Conservation (phyloP, 2,113 vertebrate genomes). For the Nothocercus julius region DNA sequence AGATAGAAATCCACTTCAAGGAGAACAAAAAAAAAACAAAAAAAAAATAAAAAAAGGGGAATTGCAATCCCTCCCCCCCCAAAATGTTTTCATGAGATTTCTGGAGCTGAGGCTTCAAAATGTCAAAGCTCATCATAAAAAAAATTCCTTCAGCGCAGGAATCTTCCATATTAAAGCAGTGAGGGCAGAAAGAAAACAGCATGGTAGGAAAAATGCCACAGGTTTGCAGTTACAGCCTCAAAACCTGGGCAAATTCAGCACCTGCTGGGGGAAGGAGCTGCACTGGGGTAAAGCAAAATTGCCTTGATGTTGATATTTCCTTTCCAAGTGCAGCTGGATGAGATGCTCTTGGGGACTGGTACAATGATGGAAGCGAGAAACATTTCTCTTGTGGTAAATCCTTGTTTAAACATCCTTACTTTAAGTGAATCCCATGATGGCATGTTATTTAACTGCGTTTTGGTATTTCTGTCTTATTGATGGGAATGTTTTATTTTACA, state of each 20-base stretch:
- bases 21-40: background rate
- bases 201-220: background rate
- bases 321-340: conserved; percentile 7
- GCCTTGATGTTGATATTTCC: background rate
- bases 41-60: background rate
- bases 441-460: accelerated
- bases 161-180: accelerated
- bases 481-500: background rate
- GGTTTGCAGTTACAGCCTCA: background rate
- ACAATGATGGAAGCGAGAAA: accelerated
- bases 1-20: background rate
- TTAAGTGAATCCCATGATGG: background rate
- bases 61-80: background rate
- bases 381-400: background rate
- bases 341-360: background rate
- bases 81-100: background rate
- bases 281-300: background rate
- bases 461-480: background rate
- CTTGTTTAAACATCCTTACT: background rate
- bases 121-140: background rate
- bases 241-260: background rate
- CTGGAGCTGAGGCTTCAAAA: background rate
- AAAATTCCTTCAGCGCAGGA: background rate
- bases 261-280: background rate
- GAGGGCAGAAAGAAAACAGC: background rate